Evolutionary conservation across 2,113 vertebrate species (phyloP).

Genomic region (Pavo muticus): DNA sequence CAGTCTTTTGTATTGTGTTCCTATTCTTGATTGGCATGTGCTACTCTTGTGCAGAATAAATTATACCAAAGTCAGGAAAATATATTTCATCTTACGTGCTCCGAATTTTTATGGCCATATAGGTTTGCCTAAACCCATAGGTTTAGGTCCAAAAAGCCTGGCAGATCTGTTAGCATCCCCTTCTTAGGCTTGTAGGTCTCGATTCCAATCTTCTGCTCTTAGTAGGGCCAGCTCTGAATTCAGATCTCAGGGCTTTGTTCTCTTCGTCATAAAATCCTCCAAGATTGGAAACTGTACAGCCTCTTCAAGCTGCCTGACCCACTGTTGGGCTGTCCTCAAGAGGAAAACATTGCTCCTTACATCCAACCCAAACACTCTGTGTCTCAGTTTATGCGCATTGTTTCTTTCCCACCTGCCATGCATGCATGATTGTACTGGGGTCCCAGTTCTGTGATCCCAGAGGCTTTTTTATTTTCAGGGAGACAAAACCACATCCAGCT

Average conservation of each 20-base stretch:
- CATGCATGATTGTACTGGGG: neutral
- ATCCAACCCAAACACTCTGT: neutral
- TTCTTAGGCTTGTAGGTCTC: neutral
- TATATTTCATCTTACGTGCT: neutral
- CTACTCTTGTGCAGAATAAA: neutral
- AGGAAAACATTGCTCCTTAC: neutral
- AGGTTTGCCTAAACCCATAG: neutral
- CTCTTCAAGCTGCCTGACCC: neutral
- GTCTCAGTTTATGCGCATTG: neutral
- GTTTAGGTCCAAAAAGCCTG: neutral
- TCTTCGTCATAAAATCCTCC: neutral
- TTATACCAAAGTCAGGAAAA: neutral
- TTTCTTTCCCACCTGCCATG: neutral
- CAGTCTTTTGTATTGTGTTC: neutral
- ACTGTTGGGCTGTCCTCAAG: neutral
- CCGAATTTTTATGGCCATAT: neutral
- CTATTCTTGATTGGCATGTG: neutral
- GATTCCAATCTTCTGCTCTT: neutral
- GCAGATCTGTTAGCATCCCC: neutral
- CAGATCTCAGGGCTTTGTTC: rapidly evolving
- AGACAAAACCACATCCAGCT: neutral
- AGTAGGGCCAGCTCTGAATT: neutral
- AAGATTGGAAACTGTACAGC: rapidly evolving
- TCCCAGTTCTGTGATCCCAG: neutral
- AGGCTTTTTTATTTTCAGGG: neutral